phyloP scores from a whole-genome alignment of 1,140 invertebrate genomes.

The Thalassaphorura encarpata region DNA sequence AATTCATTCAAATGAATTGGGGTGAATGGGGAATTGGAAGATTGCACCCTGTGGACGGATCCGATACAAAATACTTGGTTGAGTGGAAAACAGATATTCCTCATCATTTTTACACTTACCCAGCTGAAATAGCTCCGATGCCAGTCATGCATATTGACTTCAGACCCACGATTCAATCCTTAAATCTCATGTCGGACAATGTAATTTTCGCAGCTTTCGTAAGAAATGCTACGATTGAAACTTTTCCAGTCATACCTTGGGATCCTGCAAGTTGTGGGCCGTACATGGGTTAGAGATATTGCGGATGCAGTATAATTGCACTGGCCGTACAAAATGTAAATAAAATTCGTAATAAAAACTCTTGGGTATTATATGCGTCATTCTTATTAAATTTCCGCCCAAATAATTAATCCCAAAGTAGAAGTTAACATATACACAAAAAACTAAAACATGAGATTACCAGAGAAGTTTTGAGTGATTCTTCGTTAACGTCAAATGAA shows the following conservation, averaged over 20 bases:
- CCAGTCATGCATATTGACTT: not conserved
- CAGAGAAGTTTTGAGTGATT: no score
- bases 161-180: not conserved
- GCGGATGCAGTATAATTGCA: no score
- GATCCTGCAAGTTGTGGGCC: not conserved
- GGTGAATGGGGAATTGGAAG: not conserved
- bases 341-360: no score
- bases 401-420: no score
- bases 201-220: not conserved
- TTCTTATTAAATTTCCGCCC: no score
- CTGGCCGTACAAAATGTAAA: no score
- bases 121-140: not conserved
- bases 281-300: no score
- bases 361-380: no score
- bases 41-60: conserved; percentile 50
- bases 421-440: no score
- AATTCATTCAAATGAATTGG: not conserved
- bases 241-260: not conserved
- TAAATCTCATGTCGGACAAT: not conserved
- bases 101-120: not conserved
- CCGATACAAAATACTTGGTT: conserved; percentile 33
- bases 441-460: no score
- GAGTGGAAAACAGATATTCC: not conserved
- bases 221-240: not conserved
- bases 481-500: no score